Evolutionary conservation across 2,113 vertebrate species (phyloP).

Genomic region (Hylia prasina): DNA sequence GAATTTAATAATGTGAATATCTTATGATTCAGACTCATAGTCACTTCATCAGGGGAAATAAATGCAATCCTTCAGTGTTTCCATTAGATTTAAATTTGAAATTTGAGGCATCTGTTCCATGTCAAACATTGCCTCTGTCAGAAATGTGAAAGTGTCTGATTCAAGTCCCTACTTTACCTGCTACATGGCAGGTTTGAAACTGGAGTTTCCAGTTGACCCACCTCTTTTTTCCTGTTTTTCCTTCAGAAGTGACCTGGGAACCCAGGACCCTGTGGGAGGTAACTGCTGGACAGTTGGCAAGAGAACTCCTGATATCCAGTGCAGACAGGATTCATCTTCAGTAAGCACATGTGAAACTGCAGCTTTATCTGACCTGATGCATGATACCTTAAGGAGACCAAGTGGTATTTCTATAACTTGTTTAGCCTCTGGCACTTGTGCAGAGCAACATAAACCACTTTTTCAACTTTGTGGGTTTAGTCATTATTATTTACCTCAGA

Average conservation of each 20-base stretch:
- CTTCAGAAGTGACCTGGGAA: neutral
- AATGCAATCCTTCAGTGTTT: neutral
- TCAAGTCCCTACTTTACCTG: neutral
- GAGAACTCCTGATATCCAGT: neutral
- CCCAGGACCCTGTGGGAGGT: neutral
- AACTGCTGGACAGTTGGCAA: neutral
- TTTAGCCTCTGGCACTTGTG: fast-evolving
- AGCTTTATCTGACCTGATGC: neutral
- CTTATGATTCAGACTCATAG: neutral
- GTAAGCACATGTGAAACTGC: neutral
- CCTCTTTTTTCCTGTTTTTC: neutral
- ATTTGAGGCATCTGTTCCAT: neutral
- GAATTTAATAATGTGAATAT: neutral
- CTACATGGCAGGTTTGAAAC: neutral
- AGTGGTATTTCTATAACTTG: neutral
- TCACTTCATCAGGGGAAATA: neutral
- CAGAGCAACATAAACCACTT: neutral
- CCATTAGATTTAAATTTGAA: neutral
- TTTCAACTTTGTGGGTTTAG: neutral
- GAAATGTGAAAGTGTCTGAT: neutral
- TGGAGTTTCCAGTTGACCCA: neutral
- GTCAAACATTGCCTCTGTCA: fast-evolving
- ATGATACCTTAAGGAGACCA: neutral
- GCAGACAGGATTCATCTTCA: neutral
- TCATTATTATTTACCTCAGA: neutral